These are phyloP conservation scores for Fabriciana adippe DNA, from an alignment of 2,888 invertebrate genomes.

Conservation along the genomic window DNA sequence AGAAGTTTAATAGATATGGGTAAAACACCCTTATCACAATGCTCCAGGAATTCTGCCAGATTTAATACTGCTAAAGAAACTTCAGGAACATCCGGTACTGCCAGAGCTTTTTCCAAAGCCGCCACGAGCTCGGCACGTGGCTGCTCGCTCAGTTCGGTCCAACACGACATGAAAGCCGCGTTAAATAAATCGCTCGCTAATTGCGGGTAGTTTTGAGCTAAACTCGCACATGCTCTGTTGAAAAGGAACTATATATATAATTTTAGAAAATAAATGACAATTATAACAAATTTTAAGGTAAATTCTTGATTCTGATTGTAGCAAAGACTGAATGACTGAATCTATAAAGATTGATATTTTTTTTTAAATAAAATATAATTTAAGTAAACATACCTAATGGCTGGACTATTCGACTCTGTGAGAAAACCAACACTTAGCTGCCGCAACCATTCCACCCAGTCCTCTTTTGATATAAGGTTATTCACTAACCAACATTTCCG, in stretches of 20 bases:
- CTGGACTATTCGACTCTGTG: constrained; percentile 97
- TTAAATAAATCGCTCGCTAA: constrained; percentile 97
- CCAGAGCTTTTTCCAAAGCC: constrained; percentile 92
- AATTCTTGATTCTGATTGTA: no score
- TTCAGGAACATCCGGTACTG: constrained; percentile 95
- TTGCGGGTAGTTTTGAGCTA: constrained; percentile 96
- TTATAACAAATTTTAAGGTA: background rate
- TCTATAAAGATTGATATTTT: no score
- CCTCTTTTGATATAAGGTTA: constrained; percentile 96
- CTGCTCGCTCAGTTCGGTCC: constrained; percentile 94
- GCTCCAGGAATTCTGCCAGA: constrained; percentile 99
- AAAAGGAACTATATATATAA: background rate
- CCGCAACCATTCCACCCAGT: constrained; percentile 98
- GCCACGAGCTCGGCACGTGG: constrained; percentile 92
- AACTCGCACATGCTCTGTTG: constrained; percentile 91
- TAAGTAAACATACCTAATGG: constrained; percentile 82
- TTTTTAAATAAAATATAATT: background rate
- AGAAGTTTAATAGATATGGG: constrained; percentile 94
- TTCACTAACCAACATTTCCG: constrained; percentile 94
- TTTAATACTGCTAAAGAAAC: constrained; percentile 97
- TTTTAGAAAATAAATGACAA: background rate
- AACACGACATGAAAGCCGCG: constrained; percentile 99
- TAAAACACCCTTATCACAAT: constrained; percentile 97
- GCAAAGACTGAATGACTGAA: no score
- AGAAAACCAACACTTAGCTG: constrained; percentile 94